Evolutionary conservation across 2,797 vertebrate genomes (phyloP), one percentile per base, ranked within the genome.

Genomic region (Sebastes reedi): DNA sequence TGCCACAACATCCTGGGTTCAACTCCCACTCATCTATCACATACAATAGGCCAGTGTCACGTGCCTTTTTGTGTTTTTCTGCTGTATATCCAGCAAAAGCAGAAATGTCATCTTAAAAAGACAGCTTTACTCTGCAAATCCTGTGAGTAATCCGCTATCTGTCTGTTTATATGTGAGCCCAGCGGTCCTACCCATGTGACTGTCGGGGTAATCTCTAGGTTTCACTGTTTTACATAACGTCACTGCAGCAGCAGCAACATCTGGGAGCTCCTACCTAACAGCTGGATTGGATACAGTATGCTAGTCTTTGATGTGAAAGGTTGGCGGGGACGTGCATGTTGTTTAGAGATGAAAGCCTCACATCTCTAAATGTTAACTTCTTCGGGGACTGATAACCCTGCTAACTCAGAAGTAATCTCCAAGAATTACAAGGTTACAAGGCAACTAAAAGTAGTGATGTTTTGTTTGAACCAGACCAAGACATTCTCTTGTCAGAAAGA

Each of bases 201-300:
- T 65, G 68, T 67, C 20, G 72, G 59, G 58, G 27, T 93, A 93
- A 94, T 93, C 92, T 86, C 86, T 75, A n/a, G 72, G 77, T 86
- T 88, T 68, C 82, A 56, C 69, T 64, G 67, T 42, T 60, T 94
- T 93, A 91, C 69, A 52, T 91, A 94, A 94, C 11, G 3, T 60
- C 50, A 27, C 77, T 66, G 75, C 83, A 72, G 72, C 82, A 72
- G 72, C 82, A 78, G 59, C 68, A 89, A 88, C 92, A 94, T 93
- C 91, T 93, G 90, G 88, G 54, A 74, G 71, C 79, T 77, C 75
- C 78, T 46, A 42, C 62, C 54, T 67, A 77, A 88, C 88, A 88
- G 83, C 84, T 90, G 85, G 82, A 62, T 5, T 58, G 61, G 22
- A 83, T 36, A 67, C 30, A 68, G 55, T 75, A 29, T 76, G 69